A percentile compares a stretch with the other conserved stretches of the same genome.
phyloP scores from a whole-genome alignment of 2,113 vertebrate species.

The Zeus faber region DNA sequence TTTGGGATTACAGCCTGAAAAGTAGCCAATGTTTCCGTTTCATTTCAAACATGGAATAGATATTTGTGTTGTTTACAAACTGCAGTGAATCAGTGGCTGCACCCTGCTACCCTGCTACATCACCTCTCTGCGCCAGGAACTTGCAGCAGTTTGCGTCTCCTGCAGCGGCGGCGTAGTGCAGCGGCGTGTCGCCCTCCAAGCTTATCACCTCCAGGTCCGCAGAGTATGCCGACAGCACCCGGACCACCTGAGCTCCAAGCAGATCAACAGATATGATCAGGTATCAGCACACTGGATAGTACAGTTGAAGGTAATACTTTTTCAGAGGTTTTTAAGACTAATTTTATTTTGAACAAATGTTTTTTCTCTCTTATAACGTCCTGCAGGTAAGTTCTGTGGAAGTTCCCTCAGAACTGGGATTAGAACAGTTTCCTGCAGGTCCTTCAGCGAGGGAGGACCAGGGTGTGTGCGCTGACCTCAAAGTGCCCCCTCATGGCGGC shows the following conservation, averaged over 20 bases:
- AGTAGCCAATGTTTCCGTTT: no score
- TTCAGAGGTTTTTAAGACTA: no score
- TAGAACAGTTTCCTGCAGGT: no score
- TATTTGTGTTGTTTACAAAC: neutral
- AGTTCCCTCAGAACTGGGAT: no score
- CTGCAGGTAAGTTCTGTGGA: no score
- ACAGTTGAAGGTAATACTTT: no score
- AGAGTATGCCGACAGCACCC: conserved; percentile 74
- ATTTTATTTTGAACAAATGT: no score
- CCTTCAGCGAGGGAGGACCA: no score
- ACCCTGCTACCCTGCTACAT: no score
- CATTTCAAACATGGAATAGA: no score
- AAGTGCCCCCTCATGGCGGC: conserved; percentile 89
- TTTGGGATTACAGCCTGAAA: conserved; percentile 87
- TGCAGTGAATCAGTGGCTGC: neutral
- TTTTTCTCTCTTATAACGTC: no score
- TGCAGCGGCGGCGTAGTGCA: conserved; percentile 85
- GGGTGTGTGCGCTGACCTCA: no score
- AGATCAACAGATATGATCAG: neutral
- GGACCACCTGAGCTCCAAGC: conserved; percentile 60
- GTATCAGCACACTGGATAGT: neutral
- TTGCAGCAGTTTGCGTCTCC: conserved; percentile 87
- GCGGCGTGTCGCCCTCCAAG: conserved; percentile 80
- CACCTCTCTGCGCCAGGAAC: conserved; percentile 95
- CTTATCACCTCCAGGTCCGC: conserved; percentile 81